A percentile compares a stretch with the other conserved stretches of the same genome.
These are phyloP conservation scores for Globodera rostochiensis DNA, from an alignment of 1,140 invertebrate species.

Conservation along the genomic window DNA sequence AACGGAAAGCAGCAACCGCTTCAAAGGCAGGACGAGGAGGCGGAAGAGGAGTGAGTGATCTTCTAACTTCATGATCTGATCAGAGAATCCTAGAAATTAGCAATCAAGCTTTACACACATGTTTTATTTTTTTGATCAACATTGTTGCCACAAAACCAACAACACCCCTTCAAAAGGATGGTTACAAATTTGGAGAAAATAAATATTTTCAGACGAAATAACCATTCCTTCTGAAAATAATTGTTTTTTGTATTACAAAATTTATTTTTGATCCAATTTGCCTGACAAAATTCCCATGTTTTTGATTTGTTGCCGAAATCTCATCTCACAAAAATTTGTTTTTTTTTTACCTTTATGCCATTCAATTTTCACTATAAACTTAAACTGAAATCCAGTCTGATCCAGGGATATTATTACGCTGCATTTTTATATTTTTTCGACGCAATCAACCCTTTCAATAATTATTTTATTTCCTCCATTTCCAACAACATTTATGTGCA, in stretches of 20 bases:
- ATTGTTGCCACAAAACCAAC: background rate
- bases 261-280: background rate
- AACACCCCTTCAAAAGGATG: background rate
- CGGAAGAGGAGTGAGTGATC: background rate
- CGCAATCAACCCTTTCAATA: background rate
- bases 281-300: background rate
- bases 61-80: background rate
- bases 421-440: background rate
- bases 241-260: background rate
- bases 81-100: background rate
- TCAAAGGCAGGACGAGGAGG: background rate
- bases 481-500: background rate
- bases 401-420: conserved; percentile 2
- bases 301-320: background rate
- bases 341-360: background rate
- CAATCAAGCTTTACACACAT: background rate
- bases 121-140: background rate
- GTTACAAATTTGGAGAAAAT: background rate
- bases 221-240: background rate
- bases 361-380: background rate
- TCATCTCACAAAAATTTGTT: background rate
- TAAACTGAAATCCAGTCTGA: background rate
- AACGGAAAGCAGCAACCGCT: background rate
- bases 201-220: background rate
- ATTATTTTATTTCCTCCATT: background rate